These are phyloP conservation scores for Dromius quadrimaculatus DNA, from an alignment of 2,888 invertebrate genomes.

Conservation along the genomic window DNA sequence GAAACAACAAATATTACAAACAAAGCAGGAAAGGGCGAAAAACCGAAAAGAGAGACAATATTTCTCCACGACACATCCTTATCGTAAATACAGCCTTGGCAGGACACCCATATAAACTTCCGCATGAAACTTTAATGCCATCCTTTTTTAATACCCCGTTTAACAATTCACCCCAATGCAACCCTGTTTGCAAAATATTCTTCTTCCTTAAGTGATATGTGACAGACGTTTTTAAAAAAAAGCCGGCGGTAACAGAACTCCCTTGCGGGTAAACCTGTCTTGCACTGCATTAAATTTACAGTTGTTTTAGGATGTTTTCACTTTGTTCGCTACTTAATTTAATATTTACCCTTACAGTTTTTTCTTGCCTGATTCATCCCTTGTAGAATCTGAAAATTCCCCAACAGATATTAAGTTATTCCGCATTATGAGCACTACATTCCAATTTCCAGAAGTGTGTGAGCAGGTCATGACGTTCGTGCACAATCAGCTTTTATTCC, in stretches of 20 bases:
- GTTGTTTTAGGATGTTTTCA: conserved; percentile 9
- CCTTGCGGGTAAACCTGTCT: conserved; percentile 24
- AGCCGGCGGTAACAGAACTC: neutral
- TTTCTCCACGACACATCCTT: conserved; percentile 17
- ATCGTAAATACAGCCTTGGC: conserved; percentile 21
- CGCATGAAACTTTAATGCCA: conserved; percentile 18
- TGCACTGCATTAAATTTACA: conserved; percentile 40
- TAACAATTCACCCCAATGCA: conserved; percentile 33
- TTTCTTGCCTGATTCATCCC: conserved; percentile 22
- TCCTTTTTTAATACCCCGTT: conserved; percentile 26
- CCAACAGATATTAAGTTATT: conserved; percentile 5
- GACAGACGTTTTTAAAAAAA: conserved; percentile 25
- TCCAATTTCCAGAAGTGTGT: conserved; percentile 7
- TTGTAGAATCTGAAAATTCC: conserved; percentile 5
- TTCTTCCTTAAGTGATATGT: conserved; percentile 1
- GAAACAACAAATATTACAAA: conserved; percentile 4
- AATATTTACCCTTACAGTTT: neutral
- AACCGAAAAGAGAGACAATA: conserved; percentile 16
- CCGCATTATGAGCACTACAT: conserved; percentile 4
- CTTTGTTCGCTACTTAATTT: conserved; percentile 9
- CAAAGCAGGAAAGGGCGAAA: neutral
- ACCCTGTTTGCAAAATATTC: conserved; percentile 2
- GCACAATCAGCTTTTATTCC: neutral
- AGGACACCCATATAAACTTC: conserved; percentile 7
- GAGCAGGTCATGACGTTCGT: conserved; percentile 29